phyloP scores from a whole-genome alignment of 2,797 vertebrate species.

The Monodelphis domestica region DNA sequence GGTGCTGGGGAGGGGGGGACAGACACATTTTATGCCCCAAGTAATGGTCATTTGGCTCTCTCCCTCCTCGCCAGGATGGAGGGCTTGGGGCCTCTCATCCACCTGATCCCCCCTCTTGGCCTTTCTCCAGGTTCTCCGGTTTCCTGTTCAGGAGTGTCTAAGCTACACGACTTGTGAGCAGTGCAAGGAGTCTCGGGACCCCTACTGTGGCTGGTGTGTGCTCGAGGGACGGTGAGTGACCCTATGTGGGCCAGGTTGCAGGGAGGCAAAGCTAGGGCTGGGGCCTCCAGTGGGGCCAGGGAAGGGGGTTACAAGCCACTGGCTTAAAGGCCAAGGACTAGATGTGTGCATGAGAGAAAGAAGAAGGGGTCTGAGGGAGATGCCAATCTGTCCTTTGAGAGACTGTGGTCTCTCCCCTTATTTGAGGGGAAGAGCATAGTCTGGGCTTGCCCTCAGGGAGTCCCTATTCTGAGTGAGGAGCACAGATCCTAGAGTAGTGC shows the following conservation, averaged over 20 bases:
- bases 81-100: fast-evolving
- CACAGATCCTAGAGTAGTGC: background rate
- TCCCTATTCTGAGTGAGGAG: background rate
- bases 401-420: background rate
- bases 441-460: background rate
- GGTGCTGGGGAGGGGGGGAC: too few relatives aligned
- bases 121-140: conserved; percentile 89
- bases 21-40: too few relatives aligned
- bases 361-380: background rate
- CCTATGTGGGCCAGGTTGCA: fast-evolving
- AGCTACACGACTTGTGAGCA: conserved; percentile 89
- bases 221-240: conserved; percentile 83
- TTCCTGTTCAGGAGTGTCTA: conserved; percentile 93
- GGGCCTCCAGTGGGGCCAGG: fast-evolving
- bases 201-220: conserved; percentile 98
- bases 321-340: background rate
- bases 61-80: background rate
- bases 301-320: too few relatives aligned
- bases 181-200: conserved; percentile 91
- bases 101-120: background rate
- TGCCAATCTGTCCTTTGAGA: background rate
- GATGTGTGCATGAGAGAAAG: background rate
- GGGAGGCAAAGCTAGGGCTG: background rate
- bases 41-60: background rate
- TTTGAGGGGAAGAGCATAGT: too few relatives aligned